These are phyloP conservation scores for Ennomos quercinarius DNA, from an alignment of 2,888 invertebrate species.

Conservation along the genomic window DNA sequence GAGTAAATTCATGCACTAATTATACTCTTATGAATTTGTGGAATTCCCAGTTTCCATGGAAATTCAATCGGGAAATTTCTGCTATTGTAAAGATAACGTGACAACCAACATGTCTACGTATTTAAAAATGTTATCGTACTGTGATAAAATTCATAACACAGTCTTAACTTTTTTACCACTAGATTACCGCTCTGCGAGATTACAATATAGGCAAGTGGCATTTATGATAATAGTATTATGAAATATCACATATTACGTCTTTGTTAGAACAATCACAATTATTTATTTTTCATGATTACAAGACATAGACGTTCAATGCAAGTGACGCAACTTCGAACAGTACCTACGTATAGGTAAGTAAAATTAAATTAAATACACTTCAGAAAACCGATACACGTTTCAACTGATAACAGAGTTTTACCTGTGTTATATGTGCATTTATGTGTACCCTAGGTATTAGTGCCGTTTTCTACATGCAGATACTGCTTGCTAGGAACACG, in stretches of 20 bases:
- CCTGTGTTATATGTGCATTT: neutral
- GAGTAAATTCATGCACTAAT: neutral
- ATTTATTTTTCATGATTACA: too few species aligned
- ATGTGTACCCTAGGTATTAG: neutral
- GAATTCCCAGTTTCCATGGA: constrained; percentile 8
- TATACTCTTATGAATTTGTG: constrained; percentile 3
- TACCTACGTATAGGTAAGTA: neutral
- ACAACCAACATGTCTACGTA: constrained; percentile 25
- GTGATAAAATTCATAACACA: constrained; percentile 20
- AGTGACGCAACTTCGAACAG: neutral
- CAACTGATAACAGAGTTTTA: constrained; percentile 15
- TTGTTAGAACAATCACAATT: too few species aligned
- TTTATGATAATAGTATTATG: neutral
- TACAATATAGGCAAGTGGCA: constrained; percentile 7
- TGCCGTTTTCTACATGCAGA: neutral
- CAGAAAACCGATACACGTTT: constrained; percentile 3
- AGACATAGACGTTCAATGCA: too few species aligned
- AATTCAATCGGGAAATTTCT: constrained; percentile 20
- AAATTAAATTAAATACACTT: constrained; percentile 5
- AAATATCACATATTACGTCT: too few species aligned
- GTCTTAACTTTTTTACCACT: constrained; percentile 23
- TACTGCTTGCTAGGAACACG: constrained; percentile 34
- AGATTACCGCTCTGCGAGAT: constrained; percentile 20
- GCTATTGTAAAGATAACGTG: constrained; percentile 30
- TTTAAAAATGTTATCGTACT: constrained; percentile 30